Evolutionary conservation across 1,140 invertebrate species (phyloP), one percentile per base, ranked within the genome.

Genomic region (Procambarus virginalis): DNA sequence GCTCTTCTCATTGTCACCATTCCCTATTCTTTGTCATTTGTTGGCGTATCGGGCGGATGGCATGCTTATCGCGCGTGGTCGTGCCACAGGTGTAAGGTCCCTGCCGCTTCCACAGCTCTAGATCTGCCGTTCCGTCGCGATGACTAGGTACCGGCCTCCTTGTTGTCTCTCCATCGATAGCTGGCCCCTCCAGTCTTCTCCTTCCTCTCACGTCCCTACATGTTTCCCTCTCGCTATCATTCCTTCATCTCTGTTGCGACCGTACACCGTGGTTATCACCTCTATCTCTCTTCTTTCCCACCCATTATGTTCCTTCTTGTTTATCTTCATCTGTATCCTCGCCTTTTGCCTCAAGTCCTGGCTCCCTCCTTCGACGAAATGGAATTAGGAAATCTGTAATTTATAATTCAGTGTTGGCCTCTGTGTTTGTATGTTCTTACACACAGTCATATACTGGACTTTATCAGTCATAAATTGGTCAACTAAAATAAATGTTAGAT

Each of bases 261-360:
- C n/a, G 5, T 34, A 73, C 20, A 73, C 68, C 46, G 9, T 78
- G 3, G 48, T 51, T 78, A 48, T 78, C 76, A 51, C 75, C 17
- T 48, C 76, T 78, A 78, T 51, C 49, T 51, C 49, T 17, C 46
- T 22, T 46, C 45, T 51, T 78, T 78, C 76, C 46, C 76, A 78
- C 46, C 76, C 46, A 51, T 51, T 78, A 78, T 51, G 68, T 34
- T 6, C 10, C n/a, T 73, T 22, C 22, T 8, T 73, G 68, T 34
- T 73, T 34, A 64, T 64, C 60, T 64, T 20, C 20, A 14, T 64
- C 60, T 64, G 4, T 20, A 64, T 17, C 60, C 17, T 10, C 60
- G 12, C 17, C 60, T 64, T 55, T 12, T 55, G 8, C 51, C 51
- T 1, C 12, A 12, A 9, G 8, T 55, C 51, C 51, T 55, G 4